A percentile compares a stretch with the other conserved stretches of the same genome.
Evolutionary conservation across 2,797 vertebrate species (phyloP).

Genomic region (Dipus sagitta): DNA sequence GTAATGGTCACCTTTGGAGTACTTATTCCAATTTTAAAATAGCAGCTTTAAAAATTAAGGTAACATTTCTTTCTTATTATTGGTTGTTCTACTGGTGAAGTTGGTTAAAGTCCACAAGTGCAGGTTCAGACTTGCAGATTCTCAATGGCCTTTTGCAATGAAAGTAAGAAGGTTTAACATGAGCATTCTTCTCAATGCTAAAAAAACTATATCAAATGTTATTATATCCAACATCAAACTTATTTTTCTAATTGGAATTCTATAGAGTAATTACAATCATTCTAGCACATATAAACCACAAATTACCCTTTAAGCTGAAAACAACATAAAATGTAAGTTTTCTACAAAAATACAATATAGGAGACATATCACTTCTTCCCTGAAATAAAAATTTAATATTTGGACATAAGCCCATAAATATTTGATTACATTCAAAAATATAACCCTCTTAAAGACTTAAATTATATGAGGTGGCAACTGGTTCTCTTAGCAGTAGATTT

Average conservation of each 20-base stretch:
- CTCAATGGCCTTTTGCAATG: conserved; percentile 79
- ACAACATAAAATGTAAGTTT: conserved; percentile 83
- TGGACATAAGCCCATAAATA: conserved; percentile 85
- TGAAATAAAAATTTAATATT: conserved; percentile 88
- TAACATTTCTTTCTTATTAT: conserved; percentile 58
- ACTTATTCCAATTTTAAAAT: conserved; percentile 71
- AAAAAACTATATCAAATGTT: conserved; percentile 80
- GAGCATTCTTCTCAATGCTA: conserved; percentile 59
- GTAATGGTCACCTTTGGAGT: background rate
- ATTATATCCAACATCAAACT: conserved; percentile 70
- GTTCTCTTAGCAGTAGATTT: conserved; percentile 79
- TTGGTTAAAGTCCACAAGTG: conserved; percentile 54
- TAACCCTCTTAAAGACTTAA: conserved; percentile 80
- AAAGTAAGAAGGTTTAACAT: conserved; percentile 66
- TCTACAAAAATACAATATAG: conserved; percentile 89
- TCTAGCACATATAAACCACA: conserved; percentile 83
- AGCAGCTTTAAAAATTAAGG: conserved; percentile 77
- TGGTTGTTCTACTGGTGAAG: conserved; percentile 73
- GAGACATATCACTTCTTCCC: conserved; percentile 85
- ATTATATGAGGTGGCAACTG: conserved; percentile 84
- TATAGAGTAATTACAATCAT: conserved; percentile 80
- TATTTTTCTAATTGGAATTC: conserved; percentile 74
- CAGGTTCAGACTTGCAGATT: conserved; percentile 56
- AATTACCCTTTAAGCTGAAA: conserved; percentile 76
- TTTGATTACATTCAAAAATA: conserved; percentile 88